Conservation (phyloP, 2,888 invertebrate genomes). For the Onchidella celtica region DNA sequence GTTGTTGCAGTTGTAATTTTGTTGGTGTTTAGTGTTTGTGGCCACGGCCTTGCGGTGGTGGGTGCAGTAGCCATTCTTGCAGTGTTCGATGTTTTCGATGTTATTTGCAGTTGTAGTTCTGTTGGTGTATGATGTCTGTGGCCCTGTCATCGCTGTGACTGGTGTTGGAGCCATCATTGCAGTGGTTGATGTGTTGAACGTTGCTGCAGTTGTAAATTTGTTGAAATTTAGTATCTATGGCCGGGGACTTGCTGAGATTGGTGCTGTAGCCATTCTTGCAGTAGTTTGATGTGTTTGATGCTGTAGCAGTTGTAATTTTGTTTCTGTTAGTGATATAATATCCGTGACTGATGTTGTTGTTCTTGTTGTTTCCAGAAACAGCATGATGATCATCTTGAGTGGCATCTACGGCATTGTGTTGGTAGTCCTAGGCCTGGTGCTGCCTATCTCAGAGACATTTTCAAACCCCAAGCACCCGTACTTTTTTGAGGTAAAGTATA, state of each 20-base stretch:
- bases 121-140: no score
- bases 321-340: neutral
- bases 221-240: no score
- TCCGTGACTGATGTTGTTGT: conserved; percentile 7
- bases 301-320: neutral
- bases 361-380: conserved; percentile 50
- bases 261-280: no score
- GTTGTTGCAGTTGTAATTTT: neutral
- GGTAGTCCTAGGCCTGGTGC: conserved; percentile 57
- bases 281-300: no score
- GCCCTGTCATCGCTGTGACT: no score
- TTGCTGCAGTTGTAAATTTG: no score
- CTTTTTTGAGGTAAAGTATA: conserved; percentile 54
- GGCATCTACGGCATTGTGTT: conserved; percentile 56
- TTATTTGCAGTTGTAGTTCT: neutral
- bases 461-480: conserved; percentile 47
- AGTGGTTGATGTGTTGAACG: no score
- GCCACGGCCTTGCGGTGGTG: neutral
- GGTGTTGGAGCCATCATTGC: no score
- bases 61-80: neutral
- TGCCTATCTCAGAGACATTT: conserved; percentile 58
- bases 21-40: neutral
- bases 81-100: neutral
- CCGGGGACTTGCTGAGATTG: no score
- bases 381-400: conserved; percentile 54